Evolutionary conservation across 35 echinoderm and acorn worm species (phyloP), one percentile per base, ranked within the genome.

Genomic region (Heliocidaris erythrogramma): DNA sequence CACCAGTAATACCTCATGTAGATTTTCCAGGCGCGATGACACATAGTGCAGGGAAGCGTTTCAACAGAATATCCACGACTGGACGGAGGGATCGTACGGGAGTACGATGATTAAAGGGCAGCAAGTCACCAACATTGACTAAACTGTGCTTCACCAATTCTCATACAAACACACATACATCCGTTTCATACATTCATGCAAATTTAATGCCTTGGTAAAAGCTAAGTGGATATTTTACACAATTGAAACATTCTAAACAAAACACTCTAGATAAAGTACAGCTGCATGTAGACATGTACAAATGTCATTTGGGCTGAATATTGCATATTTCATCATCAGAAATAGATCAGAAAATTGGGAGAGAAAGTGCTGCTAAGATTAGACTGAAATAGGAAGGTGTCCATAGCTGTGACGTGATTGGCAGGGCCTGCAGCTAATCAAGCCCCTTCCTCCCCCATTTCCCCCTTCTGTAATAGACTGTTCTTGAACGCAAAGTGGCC

Each of bases 381-480:
- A 89, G 87, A 42, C 30, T 12, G 31, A 89, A 89, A 48, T 89
- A 32, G 87, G 87, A 89, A 89, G 87, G 87, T 89, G 87, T 89
- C 32, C 87, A 17, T 89, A 17, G 87, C 87, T 89, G 87, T 89
- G 87, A 89, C 87, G 87, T 89, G 31, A 48, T 42, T 89, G 31
- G 87, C 87, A 42, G 9, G 9, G 87, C 27, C 47, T 47, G 87
- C 87, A 7, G 30, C 87, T 89, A 89, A 89, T 89, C 31, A 89
- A 42, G 47, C 87, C 87, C 87, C 87, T 89, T 89, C 87, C 87
- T 89, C 87, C 47, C 87, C 87, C 87, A 89, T 89, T 89, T 89
- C 87, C 87, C 87, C 31, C 87, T 89, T 89, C 31, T 89, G 87
- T 89, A 89, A 89, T 89, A 30, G 87, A 48, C 16, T 42, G 87